These are phyloP conservation scores for Ephydatia muelleri DNA, from an alignment of 37 sponge, comb jelly and placozoan genomes.

Conservation along the genomic window DNA sequence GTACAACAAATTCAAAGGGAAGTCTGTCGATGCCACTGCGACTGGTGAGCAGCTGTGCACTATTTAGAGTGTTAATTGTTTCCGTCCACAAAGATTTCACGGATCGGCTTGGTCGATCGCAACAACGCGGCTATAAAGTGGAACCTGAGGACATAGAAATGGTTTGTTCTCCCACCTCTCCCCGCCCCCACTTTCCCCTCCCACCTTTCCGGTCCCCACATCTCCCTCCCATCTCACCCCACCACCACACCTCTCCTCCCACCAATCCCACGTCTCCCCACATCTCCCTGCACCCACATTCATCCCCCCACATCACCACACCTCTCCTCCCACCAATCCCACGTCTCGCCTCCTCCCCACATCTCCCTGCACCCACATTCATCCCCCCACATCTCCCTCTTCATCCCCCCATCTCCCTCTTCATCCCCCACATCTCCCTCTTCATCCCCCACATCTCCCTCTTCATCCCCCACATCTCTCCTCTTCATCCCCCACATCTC, in stretches of 20 bases:
- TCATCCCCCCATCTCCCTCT: too few species aligned
- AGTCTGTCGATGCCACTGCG: conserved; percentile 20
- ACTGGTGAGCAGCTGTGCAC: conserved; percentile 13
- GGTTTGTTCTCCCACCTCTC: not conserved
- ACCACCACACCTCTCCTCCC: not conserved
- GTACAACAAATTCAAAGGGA: conserved; percentile 47
- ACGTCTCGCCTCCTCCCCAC: not conserved
- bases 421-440: too few species aligned
- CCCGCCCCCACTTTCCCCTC: not conserved
- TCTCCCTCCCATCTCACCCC: not conserved
- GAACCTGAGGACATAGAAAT: conserved; percentile 44
- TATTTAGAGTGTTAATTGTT: not conserved
- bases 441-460: too few species aligned
- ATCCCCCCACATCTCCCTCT: not conserved
- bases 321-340: not conserved
- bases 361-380: not conserved
- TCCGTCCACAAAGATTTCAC: conserved; percentile 47
- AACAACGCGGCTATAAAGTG: conserved; percentile 40
- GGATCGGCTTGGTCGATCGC: conserved; percentile 21
- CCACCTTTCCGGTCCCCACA: not conserved
- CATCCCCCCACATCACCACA: not conserved
- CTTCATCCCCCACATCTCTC: too few species aligned
- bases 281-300: too few species aligned
- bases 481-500: too few species aligned
- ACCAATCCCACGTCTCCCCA: not conserved